Evolutionary conservation across 2,888 invertebrate genomes (phyloP), one percentile per base, ranked within the genome.

Genomic region (Matsumyia berberina): DNA sequence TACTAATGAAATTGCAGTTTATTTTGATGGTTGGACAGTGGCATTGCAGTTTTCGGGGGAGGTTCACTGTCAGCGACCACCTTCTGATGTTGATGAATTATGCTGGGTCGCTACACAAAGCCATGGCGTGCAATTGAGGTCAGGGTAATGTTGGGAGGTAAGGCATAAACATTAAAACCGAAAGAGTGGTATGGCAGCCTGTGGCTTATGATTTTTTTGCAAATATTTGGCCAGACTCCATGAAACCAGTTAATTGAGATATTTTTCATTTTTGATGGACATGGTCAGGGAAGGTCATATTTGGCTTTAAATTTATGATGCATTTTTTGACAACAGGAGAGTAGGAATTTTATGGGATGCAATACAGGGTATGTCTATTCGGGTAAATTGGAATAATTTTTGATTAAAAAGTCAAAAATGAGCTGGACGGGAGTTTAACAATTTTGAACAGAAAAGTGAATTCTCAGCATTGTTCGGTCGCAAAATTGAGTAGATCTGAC

Each of bases 81-180:
- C 44, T 62, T 39, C 49, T 73, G 78, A 78, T 29, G 78, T 83
- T 83, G 79, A 83, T 83, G 57, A 83, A 83, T 79, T 42, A 8
- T 35, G 64, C 42, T 39, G n/a, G 37, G 42, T 35, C 33, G 35
- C 15, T 58, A 42, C 46, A 46, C 37, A 57, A 64, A 37, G 19
- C 44, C 44, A 55, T 44, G 35, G 44, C 49, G 31, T 12, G 19
- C 11, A 58, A 79, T 79, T 57, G 62, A 39, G 83, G 79, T 69
- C 83, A 83, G 66, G 79, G 73, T 57, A 73, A 77, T 60, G 70
- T n/a, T 66, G 44, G 37, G 24, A 33, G 49, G 58, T 4, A 24
- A 24, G 4, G 24, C 24, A 24, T 24, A 17, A 66, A 17, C 31
- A 58, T n/a, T n/a, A n/a, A 24, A 11, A 51, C 31, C 51, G 66